Evolutionary conservation across 2,113 vertebrate genomes (phyloP), one percentile per base, ranked within the genome.

Genomic region (Marmota monax): DNA sequence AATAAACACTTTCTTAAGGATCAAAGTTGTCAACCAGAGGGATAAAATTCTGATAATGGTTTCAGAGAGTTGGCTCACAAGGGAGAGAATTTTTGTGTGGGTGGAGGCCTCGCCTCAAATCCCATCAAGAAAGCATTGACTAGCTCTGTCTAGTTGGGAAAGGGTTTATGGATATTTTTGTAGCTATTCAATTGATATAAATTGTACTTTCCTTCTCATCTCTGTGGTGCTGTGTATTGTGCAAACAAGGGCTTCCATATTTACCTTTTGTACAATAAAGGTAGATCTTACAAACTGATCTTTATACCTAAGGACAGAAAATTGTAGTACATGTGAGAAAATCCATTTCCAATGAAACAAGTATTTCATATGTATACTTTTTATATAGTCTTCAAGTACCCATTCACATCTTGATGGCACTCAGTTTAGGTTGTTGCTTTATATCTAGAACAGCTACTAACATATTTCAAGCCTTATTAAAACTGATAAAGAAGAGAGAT

Each of bases 61-160:
- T 95, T 88, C 86, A 94, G 56, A 63, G n/a, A 84, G 67, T 42
- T 97, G 92, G 93, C 82, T 91, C 63, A 78, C 20, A 83, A 83
- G 45, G n/a, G 69, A 97, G 91, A 95, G 20, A 91, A 95, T 91
- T 82, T 94, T 91, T 95, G 92, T 90, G 93, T 95, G 39, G 93
- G 93, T 53, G 94, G 88, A 92, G 58, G 63, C 90, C 83, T 96
- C 25, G 1, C 91, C 82, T 94, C 78, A 88, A 83, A 84, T 85
- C 22, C 34, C 53, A 53, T 85, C 58, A 87, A 70, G 70, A 88
- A 76, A 90, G 53, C 34, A 74, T n/a, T 78, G 65, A 34, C 73
- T 74, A 32, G 42, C 13, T 92, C 27, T 56, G 29, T 27, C 18
- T 90, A 18, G 48, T 90, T 70, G 61, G 51, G 39, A 88, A 42